These are phyloP conservation scores for Sylvietta virens DNA, from an alignment of 2,113 vertebrate species.

Conservation along the genomic window DNA sequence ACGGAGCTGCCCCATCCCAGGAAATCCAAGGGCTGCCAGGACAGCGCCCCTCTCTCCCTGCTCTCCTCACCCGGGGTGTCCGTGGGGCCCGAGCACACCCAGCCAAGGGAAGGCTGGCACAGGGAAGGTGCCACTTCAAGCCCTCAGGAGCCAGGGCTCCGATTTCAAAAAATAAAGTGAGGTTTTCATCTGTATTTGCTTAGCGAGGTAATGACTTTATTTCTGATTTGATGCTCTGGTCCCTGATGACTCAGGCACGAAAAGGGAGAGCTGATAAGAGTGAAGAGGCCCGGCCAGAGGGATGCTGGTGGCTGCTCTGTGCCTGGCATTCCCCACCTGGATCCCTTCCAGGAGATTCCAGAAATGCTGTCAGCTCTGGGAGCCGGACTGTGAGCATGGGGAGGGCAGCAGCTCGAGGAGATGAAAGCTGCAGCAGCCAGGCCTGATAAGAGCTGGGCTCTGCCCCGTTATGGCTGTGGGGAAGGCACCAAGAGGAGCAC, in stretches of 20 bases:
- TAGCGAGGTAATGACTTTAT: conserved; percentile 1
- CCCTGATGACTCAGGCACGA: neutral
- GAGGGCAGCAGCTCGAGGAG: neutral
- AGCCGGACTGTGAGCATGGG: neutral
- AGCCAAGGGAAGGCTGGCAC: accelerated
- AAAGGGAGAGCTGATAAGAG: conserved; percentile 43
- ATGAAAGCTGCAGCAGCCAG: conserved; percentile 17
- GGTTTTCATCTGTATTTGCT: neutral
- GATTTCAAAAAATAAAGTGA: neutral
- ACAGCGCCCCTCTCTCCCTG: accelerated
- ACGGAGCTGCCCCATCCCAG: accelerated
- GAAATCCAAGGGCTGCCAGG: accelerated
- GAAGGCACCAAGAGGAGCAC: neutral
- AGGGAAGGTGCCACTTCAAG: neutral
- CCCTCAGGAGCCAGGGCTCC: neutral
- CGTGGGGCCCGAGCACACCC: neutral
- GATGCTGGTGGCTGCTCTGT: neutral
- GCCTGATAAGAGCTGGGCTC: conserved; percentile 18
- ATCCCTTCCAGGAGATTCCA: conserved; percentile 50
- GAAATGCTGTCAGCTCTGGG: neutral
- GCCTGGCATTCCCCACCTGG: neutral
- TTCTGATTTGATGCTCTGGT: conserved; percentile 13
- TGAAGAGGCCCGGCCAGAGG: neutral
- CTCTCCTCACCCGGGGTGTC: accelerated
- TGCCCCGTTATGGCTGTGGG: conserved; percentile 60